A percentile compares a stretch with the other conserved stretches of the same genome.
Evolutionary conservation across 2,797 vertebrate genomes (phyloP).

Genomic region (Emys orbicularis): DNA sequence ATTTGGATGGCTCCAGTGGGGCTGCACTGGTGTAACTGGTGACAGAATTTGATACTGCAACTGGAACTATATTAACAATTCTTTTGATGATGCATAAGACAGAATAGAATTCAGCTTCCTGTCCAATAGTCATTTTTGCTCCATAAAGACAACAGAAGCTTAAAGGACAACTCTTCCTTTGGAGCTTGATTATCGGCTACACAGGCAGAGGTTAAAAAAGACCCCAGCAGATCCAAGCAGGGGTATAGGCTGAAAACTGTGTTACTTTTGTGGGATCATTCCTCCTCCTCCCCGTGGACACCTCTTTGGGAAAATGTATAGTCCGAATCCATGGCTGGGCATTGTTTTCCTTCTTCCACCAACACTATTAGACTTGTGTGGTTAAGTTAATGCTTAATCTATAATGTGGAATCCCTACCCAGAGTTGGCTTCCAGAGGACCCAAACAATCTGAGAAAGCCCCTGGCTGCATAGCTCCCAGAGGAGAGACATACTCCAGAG

Average conservation of each 20-base stretch:
- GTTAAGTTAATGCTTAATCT: not conserved
- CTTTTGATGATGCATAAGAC: not conserved
- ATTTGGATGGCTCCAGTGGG: not conserved
- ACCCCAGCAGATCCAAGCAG: not conserved
- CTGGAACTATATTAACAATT: not conserved
- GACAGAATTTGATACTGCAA: not conserved
- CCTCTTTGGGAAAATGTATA: not conserved
- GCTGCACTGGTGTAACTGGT: not conserved
- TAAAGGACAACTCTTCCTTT: not conserved
- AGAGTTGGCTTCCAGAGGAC: not conserved
- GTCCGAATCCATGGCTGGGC: not conserved
- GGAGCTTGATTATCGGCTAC: not conserved
- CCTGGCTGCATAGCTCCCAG: not conserved
- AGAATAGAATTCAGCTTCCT: not conserved
- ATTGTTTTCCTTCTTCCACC: accelerated
- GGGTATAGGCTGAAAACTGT: too few species aligned
- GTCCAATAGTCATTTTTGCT: not conserved
- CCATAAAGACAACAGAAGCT: not conserved
- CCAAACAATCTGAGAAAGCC: not conserved
- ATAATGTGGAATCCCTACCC: not conserved
- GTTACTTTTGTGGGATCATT: not conserved
- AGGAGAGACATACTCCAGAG: not conserved
- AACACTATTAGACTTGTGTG: accelerated
- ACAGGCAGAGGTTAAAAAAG: not conserved
- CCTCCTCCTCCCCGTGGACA: not conserved